A percentile compares a stretch with the other conserved stretches of the same genome.
Conservation (phyloP, 2,113 vertebrate species). For the Gymnorhina tibicen region DNA sequence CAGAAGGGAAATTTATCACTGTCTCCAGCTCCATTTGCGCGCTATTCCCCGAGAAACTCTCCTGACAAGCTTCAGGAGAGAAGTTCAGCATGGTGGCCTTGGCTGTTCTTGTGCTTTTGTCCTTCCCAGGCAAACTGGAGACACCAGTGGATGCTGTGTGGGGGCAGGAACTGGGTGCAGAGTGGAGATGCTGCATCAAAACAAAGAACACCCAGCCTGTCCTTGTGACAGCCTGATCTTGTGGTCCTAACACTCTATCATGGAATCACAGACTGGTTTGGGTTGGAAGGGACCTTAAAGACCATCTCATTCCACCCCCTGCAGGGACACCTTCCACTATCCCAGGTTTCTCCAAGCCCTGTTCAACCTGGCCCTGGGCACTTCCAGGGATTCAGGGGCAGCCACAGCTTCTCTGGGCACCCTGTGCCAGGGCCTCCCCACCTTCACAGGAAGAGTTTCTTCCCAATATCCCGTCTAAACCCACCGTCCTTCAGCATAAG, state of each 20-base stretch:
- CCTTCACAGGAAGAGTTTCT: accelerated
- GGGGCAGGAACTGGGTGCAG: neutral
- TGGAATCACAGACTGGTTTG: neutral
- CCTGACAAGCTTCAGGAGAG: constrained; percentile 73
- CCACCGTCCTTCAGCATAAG: neutral
- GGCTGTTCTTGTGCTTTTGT: constrained; percentile 69
- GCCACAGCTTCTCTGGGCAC: neutral
- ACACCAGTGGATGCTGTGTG: neutral
- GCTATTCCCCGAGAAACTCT: constrained; percentile 76
- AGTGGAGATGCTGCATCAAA: neutral
- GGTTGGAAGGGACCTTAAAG: neutral
- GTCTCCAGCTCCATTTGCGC: constrained; percentile 76
- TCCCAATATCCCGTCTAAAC: neutral
- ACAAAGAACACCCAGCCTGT: neutral
- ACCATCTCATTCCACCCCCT: accelerated
- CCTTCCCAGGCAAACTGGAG: constrained; percentile 51
- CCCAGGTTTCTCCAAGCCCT: accelerated
- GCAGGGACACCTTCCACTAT: accelerated
- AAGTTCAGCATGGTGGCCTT: constrained; percentile 58
- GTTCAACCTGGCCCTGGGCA: accelerated
- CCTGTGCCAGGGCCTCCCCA: neutral
- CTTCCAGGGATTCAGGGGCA: neutral
- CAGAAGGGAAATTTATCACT: constrained; percentile 95
- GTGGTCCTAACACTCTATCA: neutral
- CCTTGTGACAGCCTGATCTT: neutral